Evolutionary conservation across 2,888 invertebrate genomes (phyloP), one percentile per base, ranked within the genome.

Genomic region (Eulithis testata): DNA sequence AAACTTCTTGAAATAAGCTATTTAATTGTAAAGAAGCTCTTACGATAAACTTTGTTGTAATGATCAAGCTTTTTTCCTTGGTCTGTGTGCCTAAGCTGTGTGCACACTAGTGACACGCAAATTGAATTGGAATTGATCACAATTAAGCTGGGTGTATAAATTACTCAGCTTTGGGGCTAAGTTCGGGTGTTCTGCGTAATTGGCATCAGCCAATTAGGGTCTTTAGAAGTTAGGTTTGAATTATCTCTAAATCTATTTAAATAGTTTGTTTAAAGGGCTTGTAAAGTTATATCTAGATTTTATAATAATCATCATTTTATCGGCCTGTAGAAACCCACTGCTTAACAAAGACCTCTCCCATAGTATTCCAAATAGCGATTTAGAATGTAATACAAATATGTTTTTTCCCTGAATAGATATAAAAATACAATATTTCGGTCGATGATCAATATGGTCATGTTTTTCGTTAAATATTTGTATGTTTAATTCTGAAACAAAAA

Each of bases 61-160:
- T 56, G 14, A 60, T n/a, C 37, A 14, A 56, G 66, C 60, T 11
- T 6, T 60, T 36, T 53, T 44, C 4, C 1, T 3, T 9, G 36
- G 6, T 21, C 52, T 57, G 52, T 60, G 49, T 31, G 54, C 8
- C 54, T 54, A 63, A 60, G 67, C 63, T 58, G 44, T 60, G 63
- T 63, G 50, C 63, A 63, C 67, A 67, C 63, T 63, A 60, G 66
- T 55, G 68, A 66, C 60, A 70, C 70, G 70, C 65, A 64, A 71
- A 73, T 66, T 68, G 71, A 73, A 73, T 73, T 57, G 66, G 65
- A 72, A 72, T 72, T 68, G 68, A 60, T 56, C 60, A 68, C 68
- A 72, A 72, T 72, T 65, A 66, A 66, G 53, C 66, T 60, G 52
- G 57, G 64, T 63, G 63, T 68, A 66, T 67, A 67, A 65, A 68